Base-by-base conservation (phyloP, 2,888 invertebrate species). In the Pammene fasciana region DNA sequence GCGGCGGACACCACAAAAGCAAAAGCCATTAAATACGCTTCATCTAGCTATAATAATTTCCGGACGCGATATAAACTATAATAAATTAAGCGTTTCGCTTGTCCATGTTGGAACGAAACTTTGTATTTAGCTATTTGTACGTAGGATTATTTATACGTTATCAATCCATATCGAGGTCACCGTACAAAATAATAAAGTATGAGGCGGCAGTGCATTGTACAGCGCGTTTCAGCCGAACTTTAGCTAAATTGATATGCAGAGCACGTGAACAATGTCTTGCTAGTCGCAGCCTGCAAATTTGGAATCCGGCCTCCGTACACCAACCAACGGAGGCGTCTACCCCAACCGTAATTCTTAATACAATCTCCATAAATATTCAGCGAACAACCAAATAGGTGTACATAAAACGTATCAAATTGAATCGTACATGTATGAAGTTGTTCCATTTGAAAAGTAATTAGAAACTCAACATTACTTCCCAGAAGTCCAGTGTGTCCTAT, bases 1-100 rank as follows among this genome's bases (percentile, higher is more conserved):
- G 83, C 72, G 86, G 88, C 0, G 81, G 86, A 74, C 78, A 79
- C 52, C 74, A 82, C 78, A 79, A 86, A 82, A 81, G 88, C 84
- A 87, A 85, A 82, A 79, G 75, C 68, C 81, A 84, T 71, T 85
- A 82, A 52, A 83, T 41, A 50, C 36, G 62, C 62, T 62, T 62
- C 50, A 71, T 34, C 65, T 66, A 65, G 48, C 55, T 48, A 59
- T 68, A 64, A 54, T 55, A 16, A 64, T 52, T n/a, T n/a, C 9
- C 38, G 41, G 48, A 36, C 45, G 34, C 43, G n/a, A 26, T 36
- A 48, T 26, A 11, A 18, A 18, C 14, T 66, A n/a, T 50, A 65
- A 57, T 18, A 41, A 57, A 26, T 38, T 18, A 10, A 59, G 36
- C 52, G 55, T 56, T 62, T 55, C 56, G 34, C 48, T 61, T 56